Conservation (phyloP, 2,797 vertebrate genomes). For the Pangasius mekongensis region DNA sequence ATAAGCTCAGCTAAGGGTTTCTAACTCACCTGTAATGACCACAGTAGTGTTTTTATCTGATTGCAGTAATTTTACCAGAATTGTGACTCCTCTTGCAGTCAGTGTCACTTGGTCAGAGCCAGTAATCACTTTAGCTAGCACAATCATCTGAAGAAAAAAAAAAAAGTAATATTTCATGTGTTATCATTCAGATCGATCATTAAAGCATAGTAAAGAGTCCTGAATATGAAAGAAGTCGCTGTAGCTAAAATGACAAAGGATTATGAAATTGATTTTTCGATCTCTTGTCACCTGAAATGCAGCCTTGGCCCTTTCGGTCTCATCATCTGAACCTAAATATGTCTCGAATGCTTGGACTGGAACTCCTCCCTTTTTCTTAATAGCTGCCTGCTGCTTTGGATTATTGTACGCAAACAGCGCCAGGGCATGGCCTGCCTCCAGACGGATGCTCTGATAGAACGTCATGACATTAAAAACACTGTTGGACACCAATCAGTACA, state of each 20-base stretch:
- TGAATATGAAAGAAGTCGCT: not conserved
- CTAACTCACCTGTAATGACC: conserved; percentile 68
- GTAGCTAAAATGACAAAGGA: not conserved
- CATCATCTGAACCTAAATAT: conserved; percentile 70
- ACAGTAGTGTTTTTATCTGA: conserved; percentile 66
- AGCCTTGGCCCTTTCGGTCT: conserved; percentile 73
- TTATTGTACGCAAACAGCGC: conserved; percentile 78
- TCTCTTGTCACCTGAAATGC: conserved; percentile 77
- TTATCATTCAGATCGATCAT: not conserved
- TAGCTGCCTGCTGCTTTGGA: conserved; percentile 68
- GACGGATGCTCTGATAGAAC: conserved; percentile 66
- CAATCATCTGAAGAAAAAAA: conserved; percentile 71
- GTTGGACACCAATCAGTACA: not conserved
- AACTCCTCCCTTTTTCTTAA: conserved; percentile 70
- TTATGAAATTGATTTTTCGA: not conserved
- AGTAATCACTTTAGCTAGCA: conserved; percentile 74
- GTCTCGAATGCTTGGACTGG: conserved; percentile 67
- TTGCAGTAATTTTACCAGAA: conserved; percentile 69
- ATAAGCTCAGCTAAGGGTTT: not conserved
- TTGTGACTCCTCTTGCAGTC: conserved; percentile 73
- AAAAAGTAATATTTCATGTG: not conserved
- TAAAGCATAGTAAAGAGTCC: no score
- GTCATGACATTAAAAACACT: not conserved
- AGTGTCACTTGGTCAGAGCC: conserved; percentile 72
- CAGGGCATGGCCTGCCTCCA: conserved; percentile 75